Conservation (phyloP, 1,140 invertebrate species). For the Xylocopa sonorina region DNA sequence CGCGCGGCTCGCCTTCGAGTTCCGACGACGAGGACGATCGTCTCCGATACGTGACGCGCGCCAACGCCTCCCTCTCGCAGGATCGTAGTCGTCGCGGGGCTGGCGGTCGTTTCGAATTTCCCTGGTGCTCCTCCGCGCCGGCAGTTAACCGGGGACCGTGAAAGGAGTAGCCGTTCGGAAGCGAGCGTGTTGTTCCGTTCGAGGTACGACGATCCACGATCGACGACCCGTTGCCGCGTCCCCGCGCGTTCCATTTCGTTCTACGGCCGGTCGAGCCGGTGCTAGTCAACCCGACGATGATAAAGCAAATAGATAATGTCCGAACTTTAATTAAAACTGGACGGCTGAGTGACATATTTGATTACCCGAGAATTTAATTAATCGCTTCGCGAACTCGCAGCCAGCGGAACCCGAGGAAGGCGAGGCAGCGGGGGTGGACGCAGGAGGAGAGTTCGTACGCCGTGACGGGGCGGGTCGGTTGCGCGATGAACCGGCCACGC, state of each 20-base stretch:
- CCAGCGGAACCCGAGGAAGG: slow-evolving; percentile 24
- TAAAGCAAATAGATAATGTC: slow-evolving; percentile 83
- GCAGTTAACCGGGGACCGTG: too few species aligned
- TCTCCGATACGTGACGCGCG: slow-evolving; percentile 19
- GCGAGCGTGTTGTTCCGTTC: too few species aligned
- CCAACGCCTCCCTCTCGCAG: too few species aligned
- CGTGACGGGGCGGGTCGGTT: slow-evolving; percentile 20
- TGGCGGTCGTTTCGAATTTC: too few species aligned
- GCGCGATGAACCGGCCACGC: slow-evolving; percentile 28
- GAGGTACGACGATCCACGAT: slow-evolving; percentile 7
- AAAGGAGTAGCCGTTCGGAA: too few species aligned
- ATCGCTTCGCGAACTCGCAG: slow-evolving; percentile 76
- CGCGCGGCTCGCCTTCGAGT: slow-evolving; percentile 2
- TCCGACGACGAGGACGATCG: neutral
- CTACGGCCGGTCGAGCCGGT: slow-evolving; percentile 45
- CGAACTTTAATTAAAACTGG: slow-evolving; percentile 82
- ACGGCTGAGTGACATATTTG: slow-evolving; percentile 82
- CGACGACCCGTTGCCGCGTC: slow-evolving; percentile 58
- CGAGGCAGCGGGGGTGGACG: too few species aligned
- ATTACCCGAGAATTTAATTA: slow-evolving; percentile 83
- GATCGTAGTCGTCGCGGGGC: too few species aligned
- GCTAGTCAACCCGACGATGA: slow-evolving; percentile 79
- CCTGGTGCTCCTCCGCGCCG: too few species aligned
- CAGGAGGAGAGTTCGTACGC: slow-evolving; percentile 11
- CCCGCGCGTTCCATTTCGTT: slow-evolving; percentile 36